Percentiles rank a stretch among this genome's conserved stretches.
Conservation (phyloP, 2,888 invertebrate genomes). For the Camptogramma bilineatum region DNA sequence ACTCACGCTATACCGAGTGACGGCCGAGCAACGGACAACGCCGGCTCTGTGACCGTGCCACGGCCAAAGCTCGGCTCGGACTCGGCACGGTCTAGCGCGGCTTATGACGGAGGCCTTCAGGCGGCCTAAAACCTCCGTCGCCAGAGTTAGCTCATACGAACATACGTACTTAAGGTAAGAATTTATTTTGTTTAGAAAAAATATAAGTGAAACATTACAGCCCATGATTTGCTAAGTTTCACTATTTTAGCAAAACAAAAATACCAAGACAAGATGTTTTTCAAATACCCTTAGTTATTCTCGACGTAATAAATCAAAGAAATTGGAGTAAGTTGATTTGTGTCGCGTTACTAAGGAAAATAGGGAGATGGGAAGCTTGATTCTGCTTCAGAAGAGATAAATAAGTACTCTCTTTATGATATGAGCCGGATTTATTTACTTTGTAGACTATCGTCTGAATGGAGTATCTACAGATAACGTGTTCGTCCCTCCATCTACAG, state of each 20-base stretch:
- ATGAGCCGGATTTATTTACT: conserved; percentile 32
- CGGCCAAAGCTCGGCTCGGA: no score
- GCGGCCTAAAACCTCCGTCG: no score
- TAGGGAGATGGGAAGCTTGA: conserved; percentile 12
- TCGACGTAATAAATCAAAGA: conserved; percentile 5
- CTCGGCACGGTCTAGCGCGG: no score
- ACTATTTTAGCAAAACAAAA: conserved; percentile 1
- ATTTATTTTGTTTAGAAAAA: neutral
- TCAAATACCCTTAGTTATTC: conserved; percentile 7
- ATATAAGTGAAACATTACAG: neutral
- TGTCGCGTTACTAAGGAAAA: conserved; percentile 14
- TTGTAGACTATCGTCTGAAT: conserved; percentile 29
- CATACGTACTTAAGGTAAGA: no score
- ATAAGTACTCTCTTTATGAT: conserved; percentile 22
- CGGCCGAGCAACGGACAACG: no score
- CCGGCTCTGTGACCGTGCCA: no score
- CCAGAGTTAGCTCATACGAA: no score
- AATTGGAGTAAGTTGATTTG: conserved; percentile 9
- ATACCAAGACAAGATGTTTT: conserved; percentile 3
- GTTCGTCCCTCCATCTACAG: conserved; percentile 29
- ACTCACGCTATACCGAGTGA: no score
- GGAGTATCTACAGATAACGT: conserved; percentile 32
- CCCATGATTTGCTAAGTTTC: neutral
- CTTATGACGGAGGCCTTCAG: no score
- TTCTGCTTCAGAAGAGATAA: conserved; percentile 14